A percentile compares a stretch with the other conserved stretches of the same genome.
Conservation (phyloP, 2,797 vertebrate species). For the Esox masquinongy region DNA sequence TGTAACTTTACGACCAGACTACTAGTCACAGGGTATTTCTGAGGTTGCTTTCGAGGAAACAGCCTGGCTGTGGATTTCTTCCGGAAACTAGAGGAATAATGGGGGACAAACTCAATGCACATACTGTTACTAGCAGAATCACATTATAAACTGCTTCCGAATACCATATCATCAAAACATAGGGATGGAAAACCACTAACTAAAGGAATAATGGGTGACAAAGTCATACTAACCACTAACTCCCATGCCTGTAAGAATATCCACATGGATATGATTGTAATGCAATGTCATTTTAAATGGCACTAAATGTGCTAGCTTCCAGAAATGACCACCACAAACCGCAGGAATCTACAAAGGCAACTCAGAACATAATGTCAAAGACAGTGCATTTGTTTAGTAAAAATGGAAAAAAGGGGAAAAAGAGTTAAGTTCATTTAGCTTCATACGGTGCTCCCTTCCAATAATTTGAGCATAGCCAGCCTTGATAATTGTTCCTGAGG, state of each 20-base stretch:
- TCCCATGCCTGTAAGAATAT: not conserved
- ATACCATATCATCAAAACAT: constrained; percentile 25
- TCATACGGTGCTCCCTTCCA: constrained; percentile 59
- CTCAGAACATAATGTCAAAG: not conserved
- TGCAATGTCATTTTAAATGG: not conserved
- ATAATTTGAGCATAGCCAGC: constrained; percentile 69
- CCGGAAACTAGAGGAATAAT: constrained; percentile 59
- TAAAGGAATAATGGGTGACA: no score
- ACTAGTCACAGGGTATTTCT: constrained; percentile 61
- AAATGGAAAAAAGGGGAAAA: constrained; percentile 63
- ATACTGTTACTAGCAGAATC: constrained; percentile 49
- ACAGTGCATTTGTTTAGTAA: constrained; percentile 10
- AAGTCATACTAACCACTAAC: not conserved
- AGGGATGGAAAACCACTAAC: not conserved
- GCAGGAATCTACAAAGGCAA: constrained; percentile 18
- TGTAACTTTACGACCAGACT: constrained; percentile 42
- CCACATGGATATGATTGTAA: not conserved
- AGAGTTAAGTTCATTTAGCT: constrained; percentile 64
- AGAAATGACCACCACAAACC: not conserved
- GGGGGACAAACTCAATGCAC: constrained; percentile 65
- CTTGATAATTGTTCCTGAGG: constrained; percentile 23
- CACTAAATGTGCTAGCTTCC: not conserved
- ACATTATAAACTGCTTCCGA: constrained; percentile 54
- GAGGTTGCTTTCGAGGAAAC: constrained; percentile 58
- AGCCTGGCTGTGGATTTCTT: constrained; percentile 57